Conservation (phyloP, 2,888 invertebrate genomes). For the Phlogophora meticulosa region DNA sequence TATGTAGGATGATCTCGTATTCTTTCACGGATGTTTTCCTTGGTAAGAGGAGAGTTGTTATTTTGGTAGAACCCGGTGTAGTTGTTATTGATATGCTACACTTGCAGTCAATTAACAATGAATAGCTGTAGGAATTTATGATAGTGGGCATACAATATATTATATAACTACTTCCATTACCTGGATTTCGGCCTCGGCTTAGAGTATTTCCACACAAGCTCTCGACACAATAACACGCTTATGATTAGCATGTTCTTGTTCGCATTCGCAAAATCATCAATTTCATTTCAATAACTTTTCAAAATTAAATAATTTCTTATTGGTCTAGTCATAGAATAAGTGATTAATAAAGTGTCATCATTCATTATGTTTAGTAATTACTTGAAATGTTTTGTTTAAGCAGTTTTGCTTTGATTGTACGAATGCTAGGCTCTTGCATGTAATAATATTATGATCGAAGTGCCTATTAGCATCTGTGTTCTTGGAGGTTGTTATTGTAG, state of each 20-base stretch:
- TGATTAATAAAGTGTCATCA: conserved; percentile 37
- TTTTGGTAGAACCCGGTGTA: background rate
- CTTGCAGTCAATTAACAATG: background rate
- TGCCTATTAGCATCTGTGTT: conserved; percentile 32
- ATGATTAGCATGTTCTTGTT: conserved; percentile 36
- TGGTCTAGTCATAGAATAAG: conserved; percentile 68
- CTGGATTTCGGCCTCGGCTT: conserved; percentile 4
- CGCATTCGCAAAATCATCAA: conserved; percentile 27
- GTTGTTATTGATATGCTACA: too few species aligned
- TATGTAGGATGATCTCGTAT: too few species aligned
- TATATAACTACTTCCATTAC: background rate
- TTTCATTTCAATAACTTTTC: conserved; percentile 28
- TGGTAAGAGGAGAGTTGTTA: background rate
- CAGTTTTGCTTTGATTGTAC: conserved; percentile 42
- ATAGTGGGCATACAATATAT: too few species aligned
- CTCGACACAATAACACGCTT: conserved; percentile 34
- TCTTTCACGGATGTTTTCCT: too few species aligned
- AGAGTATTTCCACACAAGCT: conserved; percentile 23
- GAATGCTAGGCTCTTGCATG: conserved; percentile 37
- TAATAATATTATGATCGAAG: conserved; percentile 18
- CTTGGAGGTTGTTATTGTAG: conserved; percentile 19
- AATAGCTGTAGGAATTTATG: too few species aligned
- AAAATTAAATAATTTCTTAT: conserved; percentile 44
- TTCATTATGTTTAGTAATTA: conserved; percentile 41
- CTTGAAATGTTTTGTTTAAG: conserved; percentile 26